phyloP scores from a whole-genome alignment of 2,888 invertebrate species.

The Shargacucullia verbasci region DNA sequence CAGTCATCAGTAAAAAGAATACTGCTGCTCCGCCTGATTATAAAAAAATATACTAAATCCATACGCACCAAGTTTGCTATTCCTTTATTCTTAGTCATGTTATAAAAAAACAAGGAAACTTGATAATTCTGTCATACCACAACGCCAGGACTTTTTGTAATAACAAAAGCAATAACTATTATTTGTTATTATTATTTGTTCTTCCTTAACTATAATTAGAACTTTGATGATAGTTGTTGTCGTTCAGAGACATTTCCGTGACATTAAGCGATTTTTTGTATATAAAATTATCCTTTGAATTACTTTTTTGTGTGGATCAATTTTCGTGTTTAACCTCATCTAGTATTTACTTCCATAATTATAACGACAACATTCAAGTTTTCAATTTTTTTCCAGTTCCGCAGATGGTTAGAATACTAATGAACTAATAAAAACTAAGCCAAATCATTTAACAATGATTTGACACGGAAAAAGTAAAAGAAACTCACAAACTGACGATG shows the following conservation, averaged over 20 bases:
- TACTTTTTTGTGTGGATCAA: too few relatives aligned
- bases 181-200: constrained; percentile 33
- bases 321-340: too few relatives aligned
- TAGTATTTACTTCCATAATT: too few relatives aligned
- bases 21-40: too few relatives aligned
- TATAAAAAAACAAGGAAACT: constrained; percentile 8
- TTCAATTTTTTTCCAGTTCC: too few relatives aligned
- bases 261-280: constrained; percentile 27
- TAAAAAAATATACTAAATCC: too few relatives aligned
- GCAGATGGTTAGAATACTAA: too few relatives aligned
- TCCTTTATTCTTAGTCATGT: constrained; percentile 11
- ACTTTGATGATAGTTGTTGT: constrained; percentile 6
- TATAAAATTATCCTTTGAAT: too few relatives aligned
- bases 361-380: too few relatives aligned
- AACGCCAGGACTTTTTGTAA: constrained; percentile 22
- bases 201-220: constrained; percentile 21
- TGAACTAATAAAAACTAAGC: too few relatives aligned
- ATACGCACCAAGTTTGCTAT: neutral
- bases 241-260: constrained; percentile 19
- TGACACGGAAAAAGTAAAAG: neutral
- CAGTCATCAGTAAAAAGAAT: too few relatives aligned
- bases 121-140: constrained; percentile 13
- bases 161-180: constrained; percentile 34
- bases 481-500: constrained; percentile 17
- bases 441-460: too few relatives aligned